Percentiles rank a stretch among this genome's conserved stretches.
Evolutionary conservation across 2,113 vertebrate species (phyloP).

Genomic region (Rhineura floridana): DNA sequence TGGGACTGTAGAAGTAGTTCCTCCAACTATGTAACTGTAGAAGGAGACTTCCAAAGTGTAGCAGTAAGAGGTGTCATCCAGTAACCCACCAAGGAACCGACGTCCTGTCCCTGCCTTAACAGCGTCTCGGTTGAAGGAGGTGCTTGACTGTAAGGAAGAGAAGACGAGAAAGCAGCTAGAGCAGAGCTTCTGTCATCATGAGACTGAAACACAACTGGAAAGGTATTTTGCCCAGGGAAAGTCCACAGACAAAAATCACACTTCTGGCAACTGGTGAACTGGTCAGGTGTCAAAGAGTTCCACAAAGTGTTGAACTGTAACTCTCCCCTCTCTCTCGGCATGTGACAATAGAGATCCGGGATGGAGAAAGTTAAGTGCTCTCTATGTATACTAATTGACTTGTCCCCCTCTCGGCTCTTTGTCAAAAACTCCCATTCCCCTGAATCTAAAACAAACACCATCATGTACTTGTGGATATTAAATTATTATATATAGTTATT

Average conservation of each 20-base stretch:
- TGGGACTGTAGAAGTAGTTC: constrained; percentile 83
- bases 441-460: not conserved
- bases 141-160: constrained; percentile 84
- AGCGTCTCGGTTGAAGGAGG: constrained; percentile 92
- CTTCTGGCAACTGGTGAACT: not conserved
- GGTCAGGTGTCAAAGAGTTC: not conserved
- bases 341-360: no score
- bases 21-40: constrained; percentile 90
- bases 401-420: not conserved
- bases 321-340: not conserved
- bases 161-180: constrained; percentile 26
- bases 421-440: not conserved
- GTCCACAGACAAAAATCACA: not conserved
- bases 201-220: not conserved
- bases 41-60: constrained; percentile 98
- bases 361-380: not conserved
- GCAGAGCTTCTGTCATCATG: not conserved
- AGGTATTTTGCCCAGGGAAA: not conserved
- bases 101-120: constrained; percentile 96
- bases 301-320: not conserved
- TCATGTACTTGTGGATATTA: no score
- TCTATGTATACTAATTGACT: not conserved
- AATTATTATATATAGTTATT: no score
- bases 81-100: constrained; percentile 91
- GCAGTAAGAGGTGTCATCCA: constrained; percentile 94